Evolutionary conservation across 1,140 invertebrate species (phyloP).

Genomic region (Rhopalosiphum padi): DNA sequence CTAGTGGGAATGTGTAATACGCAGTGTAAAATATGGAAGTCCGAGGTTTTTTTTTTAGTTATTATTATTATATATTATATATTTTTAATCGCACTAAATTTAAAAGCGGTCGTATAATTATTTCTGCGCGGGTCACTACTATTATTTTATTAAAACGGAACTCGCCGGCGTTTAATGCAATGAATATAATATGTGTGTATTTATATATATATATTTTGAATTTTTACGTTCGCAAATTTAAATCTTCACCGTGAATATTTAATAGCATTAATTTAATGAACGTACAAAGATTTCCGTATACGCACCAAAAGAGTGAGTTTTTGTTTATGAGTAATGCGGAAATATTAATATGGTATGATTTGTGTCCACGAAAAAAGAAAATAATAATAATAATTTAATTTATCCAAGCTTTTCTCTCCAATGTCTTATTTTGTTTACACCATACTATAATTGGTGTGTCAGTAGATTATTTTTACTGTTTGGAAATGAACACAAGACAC

Average conservation of each 20-base stretch:
- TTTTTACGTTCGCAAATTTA: background rate
- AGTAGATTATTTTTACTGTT: background rate
- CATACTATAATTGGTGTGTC: no score
- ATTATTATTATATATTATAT: slow-evolving; percentile 23
- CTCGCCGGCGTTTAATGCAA: background rate
- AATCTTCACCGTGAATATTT: background rate
- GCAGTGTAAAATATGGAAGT: background rate
- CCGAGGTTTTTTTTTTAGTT: background rate
- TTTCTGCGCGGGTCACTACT: slow-evolving; percentile 10
- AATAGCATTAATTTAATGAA: background rate
- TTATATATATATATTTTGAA: background rate
- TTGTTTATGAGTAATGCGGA: background rate
- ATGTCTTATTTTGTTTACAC: background rate
- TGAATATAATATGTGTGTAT: background rate
- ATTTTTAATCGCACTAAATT: slow-evolving; percentile 38
- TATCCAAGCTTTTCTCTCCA: background rate
- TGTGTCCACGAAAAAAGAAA: no score
- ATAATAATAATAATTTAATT: background rate
- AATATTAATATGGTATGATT: no score
- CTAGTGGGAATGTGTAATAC: slow-evolving; percentile 18
- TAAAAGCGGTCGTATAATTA: slow-evolving; percentile 31
- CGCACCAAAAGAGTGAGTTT: background rate
- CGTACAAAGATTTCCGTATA: background rate
- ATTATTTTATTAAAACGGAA: slow-evolving; percentile 1
- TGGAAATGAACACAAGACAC: background rate